Base-by-base conservation (phyloP, 2,888 invertebrate genomes). In the Loripinus fragilis region DNA sequence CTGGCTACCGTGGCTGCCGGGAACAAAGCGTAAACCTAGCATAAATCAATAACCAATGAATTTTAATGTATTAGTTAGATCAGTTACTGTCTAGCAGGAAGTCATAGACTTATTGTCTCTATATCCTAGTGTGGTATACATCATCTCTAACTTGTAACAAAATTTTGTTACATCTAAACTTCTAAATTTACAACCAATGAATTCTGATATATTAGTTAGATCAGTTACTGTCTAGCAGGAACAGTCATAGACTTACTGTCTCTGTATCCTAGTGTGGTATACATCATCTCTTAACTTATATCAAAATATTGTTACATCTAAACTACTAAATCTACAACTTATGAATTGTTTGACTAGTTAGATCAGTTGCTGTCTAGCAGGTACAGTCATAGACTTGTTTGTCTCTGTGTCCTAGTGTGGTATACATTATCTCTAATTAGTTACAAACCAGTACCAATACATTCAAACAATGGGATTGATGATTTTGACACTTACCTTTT, bases 401-500 rank as follows among this genome's bases (percentile, higher is more conserved):
- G 74, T 78, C 78, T 74, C 42, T 67, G 74, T 78, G 60, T 55
- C 78, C 78, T 67, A 45, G 10, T 25, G 35, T 48, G 23, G 12
- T 42, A 74, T 74, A 74, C 78, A 78, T 78, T 74, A 78, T 74
- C 0, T 74, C 55, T 71, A 66, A 65, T 66, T 55, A 33, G 30
- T 60, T 33, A 52, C 10, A 52, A n/a, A 7, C 7, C 38, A 38
- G 12, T 12, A 8, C 38, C 12, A 38, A 38, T 38, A 38, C 38
- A 38, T 38, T 38, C 5, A 38, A n/a, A n/a, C n/a, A n/a, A n/a
- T n/a, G n/a, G 20, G 48, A 20, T 48, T 48, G 48, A 48, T 15
- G 15, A 20, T 45, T 45, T 45, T 45, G 45, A 20, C 15, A 45
- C 55, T 52, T 81, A 93, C 93, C 90, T 93, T 94, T 28, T 95